A percentile compares a stretch with the other conserved stretches of the same genome.
These are phyloP conservation scores for Paramormyrops kingsleyae DNA, from an alignment of 2,113 vertebrate genomes.

Conservation along the genomic window DNA sequence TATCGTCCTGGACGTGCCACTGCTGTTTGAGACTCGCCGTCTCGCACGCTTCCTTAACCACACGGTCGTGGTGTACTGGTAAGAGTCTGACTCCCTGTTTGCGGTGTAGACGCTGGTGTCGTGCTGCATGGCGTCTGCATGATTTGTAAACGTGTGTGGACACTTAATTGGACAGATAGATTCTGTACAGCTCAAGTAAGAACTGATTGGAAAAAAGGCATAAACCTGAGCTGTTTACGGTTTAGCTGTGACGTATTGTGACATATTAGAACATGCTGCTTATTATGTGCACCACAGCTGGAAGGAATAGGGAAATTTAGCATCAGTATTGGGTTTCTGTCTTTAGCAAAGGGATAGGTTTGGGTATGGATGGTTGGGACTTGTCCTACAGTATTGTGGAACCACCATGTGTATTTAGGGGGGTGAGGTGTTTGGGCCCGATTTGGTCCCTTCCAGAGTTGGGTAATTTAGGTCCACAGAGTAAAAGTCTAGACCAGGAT, in stretches of 20 bases:
- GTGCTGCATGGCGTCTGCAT: neutral
- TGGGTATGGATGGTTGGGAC: neutral
- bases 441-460: neutral
- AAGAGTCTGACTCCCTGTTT: slow-evolving; percentile 38
- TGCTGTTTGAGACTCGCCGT: slow-evolving; percentile 82
- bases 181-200: neutral
- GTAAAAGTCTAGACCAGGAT: too few species aligned
- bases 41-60: slow-evolving; percentile 81
- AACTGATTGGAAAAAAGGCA: neutral
- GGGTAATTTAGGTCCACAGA: too few species aligned
- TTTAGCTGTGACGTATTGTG: neutral
- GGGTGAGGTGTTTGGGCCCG: neutral
- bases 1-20: slow-evolving; percentile 87
- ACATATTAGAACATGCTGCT: neutral
- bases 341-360: neutral
- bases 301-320: neutral
- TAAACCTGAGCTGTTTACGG: neutral
- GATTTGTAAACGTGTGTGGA: neutral
- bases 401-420: neutral
- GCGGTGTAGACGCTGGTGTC: neutral
- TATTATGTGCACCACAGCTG: neutral
- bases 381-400: neutral
- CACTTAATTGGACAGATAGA: neutral
- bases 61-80: slow-evolving; percentile 93
- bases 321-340: neutral